Percentiles rank a stretch among this genome's conserved stretches.
phyloP scores from a whole-genome alignment of 2,113 vertebrate species.

The Fregata magnificens region DNA sequence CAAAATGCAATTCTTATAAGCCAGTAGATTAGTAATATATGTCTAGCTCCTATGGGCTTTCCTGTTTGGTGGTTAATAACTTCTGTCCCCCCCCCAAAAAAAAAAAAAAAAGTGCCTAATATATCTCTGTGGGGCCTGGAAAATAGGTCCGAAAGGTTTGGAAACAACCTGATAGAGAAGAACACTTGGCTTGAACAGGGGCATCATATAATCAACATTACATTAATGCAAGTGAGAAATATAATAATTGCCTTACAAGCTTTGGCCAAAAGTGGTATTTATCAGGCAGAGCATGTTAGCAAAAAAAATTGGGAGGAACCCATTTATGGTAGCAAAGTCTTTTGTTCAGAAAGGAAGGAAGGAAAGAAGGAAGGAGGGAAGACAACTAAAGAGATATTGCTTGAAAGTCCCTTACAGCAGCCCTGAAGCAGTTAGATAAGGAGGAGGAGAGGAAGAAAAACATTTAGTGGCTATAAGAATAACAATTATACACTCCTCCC shows the following conservation, averaged over 20 bases:
- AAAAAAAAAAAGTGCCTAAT: not conserved
- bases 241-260: not conserved
- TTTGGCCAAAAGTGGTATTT: not conserved
- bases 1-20: constrained; percentile 38
- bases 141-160: not conserved
- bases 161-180: not conserved
- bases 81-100: not conserved
- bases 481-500: not conserved
- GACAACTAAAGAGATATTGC: not conserved
- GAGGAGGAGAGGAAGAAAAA: not conserved
- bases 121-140: not conserved
- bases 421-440: not conserved
- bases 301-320: not conserved
- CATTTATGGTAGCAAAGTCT: not conserved
- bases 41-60: not conserved
- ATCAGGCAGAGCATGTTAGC: not conserved
- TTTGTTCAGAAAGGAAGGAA: not conserved
- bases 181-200: not conserved
- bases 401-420: not conserved
- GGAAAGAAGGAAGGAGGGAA: not conserved
- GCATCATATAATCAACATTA: not conserved
- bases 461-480: not conserved
- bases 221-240: not conserved
- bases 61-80: not conserved
- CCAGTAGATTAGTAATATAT: constrained; percentile 38